These are phyloP conservation scores for Enteromius thamalakanensis DNA, from an alignment of 2,797 vertebrate species.

Conservation along the genomic window DNA sequence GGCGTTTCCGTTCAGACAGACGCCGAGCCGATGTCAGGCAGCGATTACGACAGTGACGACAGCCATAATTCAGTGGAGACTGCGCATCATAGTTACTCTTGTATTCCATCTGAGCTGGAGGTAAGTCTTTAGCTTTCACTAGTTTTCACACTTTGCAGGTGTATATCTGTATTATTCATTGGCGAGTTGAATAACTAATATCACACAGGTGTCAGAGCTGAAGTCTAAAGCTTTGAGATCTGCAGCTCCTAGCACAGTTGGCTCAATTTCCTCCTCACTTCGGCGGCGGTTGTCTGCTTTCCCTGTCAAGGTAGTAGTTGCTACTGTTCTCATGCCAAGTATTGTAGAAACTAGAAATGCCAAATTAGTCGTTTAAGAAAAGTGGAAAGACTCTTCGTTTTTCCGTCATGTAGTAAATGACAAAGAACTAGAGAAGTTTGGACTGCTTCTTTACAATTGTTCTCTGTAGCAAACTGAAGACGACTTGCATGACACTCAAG, in stretches of 20 bases:
- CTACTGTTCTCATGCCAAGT: neutral
- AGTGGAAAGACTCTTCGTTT: neutral
- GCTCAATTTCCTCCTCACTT: conserved; percentile 74
- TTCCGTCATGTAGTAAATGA: neutral
- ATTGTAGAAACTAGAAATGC: neutral
- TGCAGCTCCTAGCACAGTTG: conserved; percentile 57
- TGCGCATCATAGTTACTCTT: conserved; percentile 75
- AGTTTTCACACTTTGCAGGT: neutral
- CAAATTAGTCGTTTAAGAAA: neutral
- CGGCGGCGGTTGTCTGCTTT: conserved; percentile 78
- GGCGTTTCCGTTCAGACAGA: conserved; percentile 72
- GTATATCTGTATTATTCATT: neutral
- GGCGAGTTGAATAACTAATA: neutral
- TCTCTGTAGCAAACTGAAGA: conserved; percentile 63
- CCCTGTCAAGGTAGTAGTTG: conserved; percentile 68
- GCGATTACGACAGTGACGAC: conserved; percentile 75
- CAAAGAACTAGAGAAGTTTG: neutral
- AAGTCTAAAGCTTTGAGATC: conserved; percentile 73
- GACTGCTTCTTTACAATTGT: neutral
- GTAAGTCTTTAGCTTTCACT: conserved; percentile 57
- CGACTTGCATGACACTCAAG: conserved; percentile 34
- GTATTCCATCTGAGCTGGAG: conserved; percentile 76
- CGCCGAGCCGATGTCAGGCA: conserved; percentile 61
- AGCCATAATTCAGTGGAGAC: conserved; percentile 67
- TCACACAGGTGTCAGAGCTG: conserved; percentile 73